A percentile compares a stretch with the other conserved stretches of the same genome.
These are phyloP conservation scores for Pantala flavescens DNA, from an alignment of 1,140 invertebrate species.

Conservation along the genomic window DNA sequence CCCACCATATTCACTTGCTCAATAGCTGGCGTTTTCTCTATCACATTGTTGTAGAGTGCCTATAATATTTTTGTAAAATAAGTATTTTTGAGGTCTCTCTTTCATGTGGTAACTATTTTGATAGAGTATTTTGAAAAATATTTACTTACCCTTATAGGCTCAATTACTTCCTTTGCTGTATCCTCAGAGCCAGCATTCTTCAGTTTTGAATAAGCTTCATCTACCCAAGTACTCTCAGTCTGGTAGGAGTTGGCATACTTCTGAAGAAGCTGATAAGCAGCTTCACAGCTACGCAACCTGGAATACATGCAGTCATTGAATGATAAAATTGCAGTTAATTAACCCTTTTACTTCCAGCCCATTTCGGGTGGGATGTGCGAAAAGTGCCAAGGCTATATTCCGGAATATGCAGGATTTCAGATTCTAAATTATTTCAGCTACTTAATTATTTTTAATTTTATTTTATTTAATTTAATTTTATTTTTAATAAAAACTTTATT, in stretches of 20 bases:
- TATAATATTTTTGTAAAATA: constrained; percentile 39
- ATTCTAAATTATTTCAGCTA: no score
- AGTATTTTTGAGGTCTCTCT: background rate
- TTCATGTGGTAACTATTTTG: background rate
- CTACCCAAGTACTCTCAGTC: constrained; percentile 78
- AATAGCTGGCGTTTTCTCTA: constrained; percentile 82
- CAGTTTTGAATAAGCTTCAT: constrained; percentile 63
- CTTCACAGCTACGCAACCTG: constrained; percentile 74
- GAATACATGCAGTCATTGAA: no score
- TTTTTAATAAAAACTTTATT: no score
- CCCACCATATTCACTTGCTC: constrained; percentile 92
- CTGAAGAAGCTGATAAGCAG: constrained; percentile 71
- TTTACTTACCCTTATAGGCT: constrained; percentile 62
- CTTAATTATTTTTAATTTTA: no score
- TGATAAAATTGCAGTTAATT: no score
- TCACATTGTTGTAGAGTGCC: constrained; percentile 80
- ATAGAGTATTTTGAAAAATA: background rate
- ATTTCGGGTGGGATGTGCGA: no score
- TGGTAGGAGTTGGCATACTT: constrained; percentile 78
- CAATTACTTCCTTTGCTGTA: constrained; percentile 58
- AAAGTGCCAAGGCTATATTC: no score
- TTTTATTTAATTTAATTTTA: no score
- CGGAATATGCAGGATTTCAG: no score
- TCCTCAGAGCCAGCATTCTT: constrained; percentile 58
- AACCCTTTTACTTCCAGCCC: no score